Evolutionary conservation across 2,113 vertebrate species (phyloP), one percentile per base, ranked within the genome.

Genomic region (Pollachius pollachius): DNA sequence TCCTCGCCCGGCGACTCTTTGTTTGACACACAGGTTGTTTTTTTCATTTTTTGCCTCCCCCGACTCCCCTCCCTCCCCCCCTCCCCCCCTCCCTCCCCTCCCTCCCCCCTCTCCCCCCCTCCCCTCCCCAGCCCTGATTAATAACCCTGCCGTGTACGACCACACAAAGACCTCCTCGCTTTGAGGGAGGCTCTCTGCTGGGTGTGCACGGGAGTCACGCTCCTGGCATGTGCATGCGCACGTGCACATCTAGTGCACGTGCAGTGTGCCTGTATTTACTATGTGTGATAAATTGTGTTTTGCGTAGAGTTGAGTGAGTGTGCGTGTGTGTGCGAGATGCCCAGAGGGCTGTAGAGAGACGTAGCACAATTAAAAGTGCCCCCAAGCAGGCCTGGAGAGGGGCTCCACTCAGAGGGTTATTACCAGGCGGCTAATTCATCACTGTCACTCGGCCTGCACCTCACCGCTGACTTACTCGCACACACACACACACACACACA

Each of bases 351-450:
- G 60, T 69, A 79, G 80, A 70, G 78, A 87, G 73, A 87, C 78
- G 82, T 79, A 73, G 73, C 73, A 80, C 87, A 84, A 91, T 91
- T 92, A 89, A 91, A 89, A 87, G 73, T 84, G 78, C 72, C 84
- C 83, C 81, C 76, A 81, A 72, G 72, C 87, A 85, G 79, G 81
- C 75, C 41, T 71, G 13, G 76, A 84, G 86, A 81, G 78, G 52
- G 54, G 68, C 78, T 72, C 72, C 82, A 85, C 89, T 89, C 86
- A 90, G 82, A 76, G 70, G 78, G 83, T 86, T 89, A 87, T 91
- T 89, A 88, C 82, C 74, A 74, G 76, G 60, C 3, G 61, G 77
- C 81, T 89, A 86, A 91, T 92, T 90, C 87, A 91, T 91, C 89
- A 91, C 81, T 87, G 87, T 90, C 87, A 84, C 60, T 76, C 73